Percentiles rank a stretch among this genome's conserved stretches.
Evolutionary conservation across 2,113 vertebrate genomes (phyloP).

Genomic region (Melanerpes formicivorus): DNA sequence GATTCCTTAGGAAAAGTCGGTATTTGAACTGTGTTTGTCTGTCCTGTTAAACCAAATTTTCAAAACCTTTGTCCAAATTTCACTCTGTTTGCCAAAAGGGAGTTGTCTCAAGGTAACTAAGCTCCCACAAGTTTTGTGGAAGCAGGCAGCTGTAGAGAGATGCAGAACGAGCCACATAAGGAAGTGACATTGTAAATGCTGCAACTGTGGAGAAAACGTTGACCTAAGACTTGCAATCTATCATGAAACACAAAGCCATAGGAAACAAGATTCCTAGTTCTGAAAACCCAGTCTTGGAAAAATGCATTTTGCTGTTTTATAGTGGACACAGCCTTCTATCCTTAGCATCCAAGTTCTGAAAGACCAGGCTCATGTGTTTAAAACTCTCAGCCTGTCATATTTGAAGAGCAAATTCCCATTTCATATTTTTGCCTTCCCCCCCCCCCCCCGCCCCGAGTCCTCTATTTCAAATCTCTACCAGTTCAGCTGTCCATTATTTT

Average conservation of each 20-base stretch:
- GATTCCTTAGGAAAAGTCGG: not conserved
- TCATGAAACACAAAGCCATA: not conserved
- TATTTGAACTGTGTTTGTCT: not conserved
- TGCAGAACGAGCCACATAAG: not conserved
- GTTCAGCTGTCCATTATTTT: conserved; percentile 19
- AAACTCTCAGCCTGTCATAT: not conserved
- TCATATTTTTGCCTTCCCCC: not conserved
- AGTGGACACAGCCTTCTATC: not conserved
- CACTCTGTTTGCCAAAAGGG: conserved; percentile 33
- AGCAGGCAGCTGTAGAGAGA: not conserved
- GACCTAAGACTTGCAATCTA: not conserved
- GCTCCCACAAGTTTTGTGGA: not conserved
- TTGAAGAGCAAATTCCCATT: not conserved
- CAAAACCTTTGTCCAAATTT: conserved; percentile 27
- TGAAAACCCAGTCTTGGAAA: not conserved
- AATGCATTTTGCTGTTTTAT: not conserved
- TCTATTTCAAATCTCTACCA: not conserved
- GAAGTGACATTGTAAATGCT: not conserved
- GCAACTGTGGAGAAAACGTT: not conserved
- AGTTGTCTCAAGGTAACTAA: not conserved
- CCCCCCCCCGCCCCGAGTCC: not conserved
- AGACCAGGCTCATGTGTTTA: not conserved
- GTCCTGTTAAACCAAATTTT: not conserved
- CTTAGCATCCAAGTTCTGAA: not conserved
- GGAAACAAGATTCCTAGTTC: not conserved